These are phyloP conservation scores for Aelia acuminata DNA, from an alignment of 2,888 invertebrate species.

Conservation along the genomic window DNA sequence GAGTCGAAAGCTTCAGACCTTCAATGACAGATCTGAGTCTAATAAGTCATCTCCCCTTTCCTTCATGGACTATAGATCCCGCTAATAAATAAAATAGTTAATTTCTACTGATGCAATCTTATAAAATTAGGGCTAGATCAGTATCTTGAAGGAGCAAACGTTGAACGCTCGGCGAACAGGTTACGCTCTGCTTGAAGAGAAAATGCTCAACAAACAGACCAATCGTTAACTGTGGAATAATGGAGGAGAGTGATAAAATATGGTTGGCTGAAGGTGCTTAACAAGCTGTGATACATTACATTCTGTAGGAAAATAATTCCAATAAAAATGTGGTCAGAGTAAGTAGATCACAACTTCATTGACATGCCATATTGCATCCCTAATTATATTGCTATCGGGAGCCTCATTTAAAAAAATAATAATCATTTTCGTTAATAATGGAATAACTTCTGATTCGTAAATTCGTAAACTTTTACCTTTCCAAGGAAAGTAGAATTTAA, in stretches of 20 bases:
- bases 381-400: neutral
- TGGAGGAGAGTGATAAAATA: slow-evolving; percentile 7
- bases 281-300: slow-evolving; percentile 14
- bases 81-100: slow-evolving; percentile 26
- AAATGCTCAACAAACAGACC: slow-evolving; percentile 49
- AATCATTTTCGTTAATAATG: neutral
- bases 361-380: neutral
- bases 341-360: slow-evolving; percentile 35
- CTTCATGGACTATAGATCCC: neutral
- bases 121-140: slow-evolving; percentile 1
- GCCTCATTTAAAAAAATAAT: neutral
- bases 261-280: neutral
- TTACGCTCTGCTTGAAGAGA: slow-evolving; percentile 34
- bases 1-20: no score
- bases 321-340: neutral
- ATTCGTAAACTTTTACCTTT: neutral
- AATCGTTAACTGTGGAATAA: neutral
- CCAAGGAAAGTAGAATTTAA: neutral
- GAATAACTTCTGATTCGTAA: neutral
- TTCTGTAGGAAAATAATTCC: neutral
- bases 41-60: neutral
- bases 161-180: neutral
- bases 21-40: neutral
- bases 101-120: neutral
- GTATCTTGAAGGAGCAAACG: neutral